Conservation (phyloP, 2,888 invertebrate genomes). For the Allophyes oxyacanthae region DNA sequence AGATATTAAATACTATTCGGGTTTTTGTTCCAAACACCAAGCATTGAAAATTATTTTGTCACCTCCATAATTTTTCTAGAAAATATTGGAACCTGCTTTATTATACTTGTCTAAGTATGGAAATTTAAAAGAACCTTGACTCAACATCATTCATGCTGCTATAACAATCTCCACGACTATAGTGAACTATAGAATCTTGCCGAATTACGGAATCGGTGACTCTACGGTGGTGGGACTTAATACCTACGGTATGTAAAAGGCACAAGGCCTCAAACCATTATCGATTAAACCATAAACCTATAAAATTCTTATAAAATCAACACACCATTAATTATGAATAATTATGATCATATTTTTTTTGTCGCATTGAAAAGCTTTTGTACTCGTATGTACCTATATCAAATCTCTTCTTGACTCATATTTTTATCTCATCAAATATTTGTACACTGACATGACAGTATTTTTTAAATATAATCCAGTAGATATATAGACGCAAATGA, state of each 20-base stretch:
- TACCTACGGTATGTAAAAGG: constrained; percentile 32
- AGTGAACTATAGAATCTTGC: constrained; percentile 47
- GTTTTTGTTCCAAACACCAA: constrained; percentile 36
- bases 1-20: constrained; percentile 6
- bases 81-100: no score
- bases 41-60: constrained; percentile 20
- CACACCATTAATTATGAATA: no score
- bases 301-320: constrained; percentile 23
- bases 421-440: constrained; percentile 15
- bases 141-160: constrained; percentile 49
- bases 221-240: constrained; percentile 32
- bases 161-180: constrained; percentile 40
- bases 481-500: no score
- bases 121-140: constrained; percentile 43
- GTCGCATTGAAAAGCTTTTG: no score
- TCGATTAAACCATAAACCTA: constrained; percentile 27
- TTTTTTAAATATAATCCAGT: constrained; percentile 7
- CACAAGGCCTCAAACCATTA: constrained; percentile 49
- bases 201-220: constrained; percentile 54
- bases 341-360: constrained; percentile 15
- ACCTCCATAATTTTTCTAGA: constrained; percentile 19
- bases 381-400: no score
- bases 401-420: no score
- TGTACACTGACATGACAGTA: neutral
- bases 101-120: neutral